These are phyloP conservation scores for Pedetes capensis DNA, from an alignment of 2,113 vertebrate genomes.

Conservation along the genomic window DNA sequence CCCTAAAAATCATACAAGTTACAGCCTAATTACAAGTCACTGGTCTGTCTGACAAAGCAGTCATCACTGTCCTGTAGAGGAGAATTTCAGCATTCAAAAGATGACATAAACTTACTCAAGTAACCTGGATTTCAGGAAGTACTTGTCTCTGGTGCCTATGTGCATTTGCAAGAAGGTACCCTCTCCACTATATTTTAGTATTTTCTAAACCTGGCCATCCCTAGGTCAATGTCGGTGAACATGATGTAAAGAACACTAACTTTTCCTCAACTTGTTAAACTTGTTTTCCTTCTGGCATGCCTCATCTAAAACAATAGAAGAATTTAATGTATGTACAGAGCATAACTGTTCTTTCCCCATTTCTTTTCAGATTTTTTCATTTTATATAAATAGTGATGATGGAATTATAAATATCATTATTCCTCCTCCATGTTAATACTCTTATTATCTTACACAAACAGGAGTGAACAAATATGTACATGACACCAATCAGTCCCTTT, in stretches of 20 bases:
- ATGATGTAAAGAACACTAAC: slow-evolving; percentile 68
- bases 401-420: slow-evolving; percentile 84
- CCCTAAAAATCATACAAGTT: not conserved
- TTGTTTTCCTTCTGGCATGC: slow-evolving; percentile 62
- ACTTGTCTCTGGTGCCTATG: not conserved
- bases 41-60: not conserved
- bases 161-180: not conserved
- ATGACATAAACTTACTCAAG: not conserved
- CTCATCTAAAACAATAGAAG: slow-evolving; percentile 70
- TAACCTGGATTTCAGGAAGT: not conserved
- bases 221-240: slow-evolving; percentile 69
- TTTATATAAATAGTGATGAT: slow-evolving; percentile 82
- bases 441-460: slow-evolving; percentile 86
- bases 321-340: slow-evolving; percentile 76
- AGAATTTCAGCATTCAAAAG: not conserved
- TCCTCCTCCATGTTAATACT: slow-evolving; percentile 84
- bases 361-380: slow-evolving; percentile 80
- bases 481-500: slow-evolving; percentile 84
- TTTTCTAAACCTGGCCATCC: slow-evolving; percentile 73
- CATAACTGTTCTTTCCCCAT: slow-evolving; percentile 71
- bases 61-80: not conserved
- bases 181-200: slow-evolving; percentile 33
- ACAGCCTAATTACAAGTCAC: not conserved
- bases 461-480: slow-evolving; percentile 81
- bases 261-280: slow-evolving; percentile 66